Base-by-base conservation (phyloP, 2,797 vertebrate species). In the Enteromius paludinosus region DNA sequence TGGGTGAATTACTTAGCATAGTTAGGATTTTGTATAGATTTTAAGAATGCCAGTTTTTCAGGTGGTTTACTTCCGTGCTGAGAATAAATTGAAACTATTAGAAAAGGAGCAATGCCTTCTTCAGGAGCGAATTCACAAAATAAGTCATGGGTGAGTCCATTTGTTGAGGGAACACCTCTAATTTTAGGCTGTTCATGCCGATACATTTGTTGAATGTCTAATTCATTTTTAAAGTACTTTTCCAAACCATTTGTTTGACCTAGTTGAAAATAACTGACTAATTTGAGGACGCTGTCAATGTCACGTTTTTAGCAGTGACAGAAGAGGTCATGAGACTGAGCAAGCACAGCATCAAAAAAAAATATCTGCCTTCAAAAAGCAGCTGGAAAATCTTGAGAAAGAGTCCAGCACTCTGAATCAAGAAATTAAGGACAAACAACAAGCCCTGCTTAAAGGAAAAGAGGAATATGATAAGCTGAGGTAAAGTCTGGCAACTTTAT, bases 41-140 rank as follows among this genome's bases (percentile, higher is more conserved):
- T 70, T 52, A 65, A 47, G 25, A 23, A 7, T 85, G 65, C 28
- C 78, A 18, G 38, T 83, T 83, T 85, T 87, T 77, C 68, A 90
- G 89, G 84, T 89, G 75, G 86, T 86, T 75, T 86, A 86, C 78
- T 87, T 88, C 76, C 72, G 88, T 23, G 91, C 90, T 75, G 78
- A 91, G 77, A 93, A 92, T 88, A 94, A 92, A 87, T 79, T 91
- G 61, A 92, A 90, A 68, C 91, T 92, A 69, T 89, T 91, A 3
- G 89, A 93, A 61, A 88, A 85, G 81, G 92, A 94, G n/a, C 91
- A 91, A 82, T 87, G 83, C 38, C 89, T 93, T 84, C 90, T 94
- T 5, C 87, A 85, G 79, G 91, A 92, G 83, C 92, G 90, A 88
- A 87, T 90, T 82, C 38, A 88, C 47, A 88, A 76, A 84, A 85